Base-by-base conservation (phyloP, 2,113 vertebrate genomes). In the Callopanchax toddi region DNA sequence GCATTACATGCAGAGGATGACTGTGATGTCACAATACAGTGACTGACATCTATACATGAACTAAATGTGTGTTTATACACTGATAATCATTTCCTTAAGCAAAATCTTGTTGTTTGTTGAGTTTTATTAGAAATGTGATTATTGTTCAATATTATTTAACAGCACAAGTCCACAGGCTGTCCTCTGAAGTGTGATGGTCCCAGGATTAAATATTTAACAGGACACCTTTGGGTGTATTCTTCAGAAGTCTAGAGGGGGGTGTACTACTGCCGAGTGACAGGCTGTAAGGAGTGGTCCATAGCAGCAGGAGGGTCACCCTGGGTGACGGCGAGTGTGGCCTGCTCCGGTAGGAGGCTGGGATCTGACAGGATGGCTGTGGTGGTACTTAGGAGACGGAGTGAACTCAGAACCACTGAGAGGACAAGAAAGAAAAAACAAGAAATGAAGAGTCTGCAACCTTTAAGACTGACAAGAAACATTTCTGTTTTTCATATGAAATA, bases 321-420 rank as follows among this genome's bases (percentile, higher is more conserved):
- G 0, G 86, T 93, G 66, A 95, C 96, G 0, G 95, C 94, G 20
- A 81, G 87, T 0, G 92, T 84, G 36, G 94, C 97, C 85, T 99
- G 97, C 83, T 98, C 95, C 0, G 96, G 94, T 43, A 99, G 67
- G 0, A 92, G 73, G 20, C 88, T 87, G 0, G 97, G 96, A 74
- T 98, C 94, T 0, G 93, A 94, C 66, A 98, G 89, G 85, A 99
- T 98, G 67, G 95, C 91, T 0, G 96, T 98, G 58, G 94, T 95
- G 23, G 95, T 93, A 71, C 97, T 96, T 81, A 99, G 91, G 79
- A 96, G 95, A 55, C 97, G 95, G 25, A 99, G 94, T 59, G 96
- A 96, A 82, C 91, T 97, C 80, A 98, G 85, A 60, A 97, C 93
- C 60, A 95, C 97, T 99, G 87, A 53, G 60, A 11, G 23, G 25